Evolutionary conservation across 2,888 invertebrate genomes (phyloP), one percentile per base, ranked within the genome.

Genomic region (Cactoblastis cactorum): DNA sequence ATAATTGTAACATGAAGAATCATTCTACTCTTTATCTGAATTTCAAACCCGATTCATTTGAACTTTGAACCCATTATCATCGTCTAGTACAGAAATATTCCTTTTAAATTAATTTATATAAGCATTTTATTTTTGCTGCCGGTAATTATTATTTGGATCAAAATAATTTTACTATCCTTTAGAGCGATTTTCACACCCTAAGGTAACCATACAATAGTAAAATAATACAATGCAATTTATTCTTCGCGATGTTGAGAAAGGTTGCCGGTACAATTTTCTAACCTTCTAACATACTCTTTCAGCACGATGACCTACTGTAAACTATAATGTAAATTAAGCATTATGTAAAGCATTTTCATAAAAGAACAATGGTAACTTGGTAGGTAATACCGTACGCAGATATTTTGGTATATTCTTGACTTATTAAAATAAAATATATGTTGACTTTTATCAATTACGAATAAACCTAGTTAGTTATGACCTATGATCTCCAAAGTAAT

Each of bases 161-260:
- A 33, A 37, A 15, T n/a, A 11, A 24, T 33, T 19, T 34, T 22
- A 32, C 41, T 34, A n/a, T 19, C 18, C 18, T 28, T 19, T 38
- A 19, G 3, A 3, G 39, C 0, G 11, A 33, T 41, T 49, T 43
- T 49, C 49, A 34, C 49, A 49, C 49, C 34, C 19, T 49, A 47
- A 54, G 45, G 50, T 41, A 53, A 54, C 45, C 32, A 37, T 35
- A 38, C 52, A 50, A 47, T 43, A 50, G 57, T 28, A 55, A 57
- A 53, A 67, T 59, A 67, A 66, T 66, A 48, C 56, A 49, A 59
- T 62, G 62, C 61, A 65, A 67, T 67, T 53, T 63, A 69, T 64
- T 59, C 59, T 49, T 55, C 18, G 37, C 32, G 28, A 41, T 43
- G 55, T 67, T 62, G 55, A 58, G 61, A 66, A 65, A 65, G 59